phyloP scores from a whole-genome alignment of 1,140 invertebrate species.

The Drosophila subobscura region DNA sequence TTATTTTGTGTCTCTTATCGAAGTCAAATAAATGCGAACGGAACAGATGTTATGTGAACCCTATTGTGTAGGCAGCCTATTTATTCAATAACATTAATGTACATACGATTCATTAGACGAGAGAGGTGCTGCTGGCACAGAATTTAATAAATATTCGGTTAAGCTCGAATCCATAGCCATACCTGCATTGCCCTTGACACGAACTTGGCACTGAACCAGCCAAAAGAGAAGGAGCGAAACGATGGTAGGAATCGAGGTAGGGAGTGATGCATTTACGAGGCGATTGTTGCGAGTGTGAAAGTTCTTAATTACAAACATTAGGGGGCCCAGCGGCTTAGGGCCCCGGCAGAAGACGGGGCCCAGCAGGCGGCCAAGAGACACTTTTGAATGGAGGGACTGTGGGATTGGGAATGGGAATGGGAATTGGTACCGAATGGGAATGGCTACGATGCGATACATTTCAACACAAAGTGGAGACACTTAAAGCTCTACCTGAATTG shows the following conservation, averaged over 20 bases:
- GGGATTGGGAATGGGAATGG: slow-evolving; percentile 30
- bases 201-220: slow-evolving; percentile 78
- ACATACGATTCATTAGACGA: not conserved
- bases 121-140: slow-evolving; percentile 16
- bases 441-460: slow-evolving; percentile 64
- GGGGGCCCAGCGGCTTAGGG: slow-evolving; percentile 80
- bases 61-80: slow-evolving; percentile 24
- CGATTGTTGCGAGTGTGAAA: slow-evolving; percentile 83
- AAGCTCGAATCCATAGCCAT: slow-evolving; percentile 5
- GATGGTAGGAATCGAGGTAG: slow-evolving; percentile 8
- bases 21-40: slow-evolving; percentile 19
- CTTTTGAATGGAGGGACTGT: slow-evolving; percentile 69
- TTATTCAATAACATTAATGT: slow-evolving; percentile 22
- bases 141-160: slow-evolving; percentile 66
- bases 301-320: slow-evolving; percentile 83
- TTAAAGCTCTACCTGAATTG: slow-evolving; percentile 82
- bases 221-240: not conserved
- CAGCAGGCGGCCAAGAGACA: slow-evolving; percentile 78
- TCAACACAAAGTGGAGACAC: slow-evolving; percentile 82
- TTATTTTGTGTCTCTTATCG: slow-evolving; percentile 16
- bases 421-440: slow-evolving; percentile 13
- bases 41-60: slow-evolving; percentile 43
- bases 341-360: slow-evolving; percentile 59
- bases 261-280: slow-evolving; percentile 74
- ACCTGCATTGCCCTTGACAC: slow-evolving; percentile 62